These are phyloP conservation scores for Onchidella celtica DNA, from an alignment of 2,888 invertebrate genomes.

Conservation along the genomic window DNA sequence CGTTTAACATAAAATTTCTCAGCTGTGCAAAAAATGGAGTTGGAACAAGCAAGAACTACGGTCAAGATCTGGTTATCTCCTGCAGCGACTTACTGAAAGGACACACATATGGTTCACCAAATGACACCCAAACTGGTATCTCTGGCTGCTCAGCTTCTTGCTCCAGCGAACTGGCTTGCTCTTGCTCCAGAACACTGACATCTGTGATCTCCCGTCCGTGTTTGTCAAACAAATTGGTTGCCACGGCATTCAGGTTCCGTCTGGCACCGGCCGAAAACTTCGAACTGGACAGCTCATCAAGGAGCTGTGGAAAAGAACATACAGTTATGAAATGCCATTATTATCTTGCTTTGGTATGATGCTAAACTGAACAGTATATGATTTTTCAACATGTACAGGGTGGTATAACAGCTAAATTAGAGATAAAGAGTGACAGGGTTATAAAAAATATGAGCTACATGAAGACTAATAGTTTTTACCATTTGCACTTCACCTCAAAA, in stretches of 20 bases:
- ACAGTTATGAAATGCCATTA: not conserved
- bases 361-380: too few species aligned
- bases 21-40: too few species aligned
- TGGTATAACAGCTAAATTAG: too few species aligned
- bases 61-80: too few species aligned
- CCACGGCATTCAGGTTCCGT: slow-evolving; percentile 72
- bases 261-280: slow-evolving; percentile 60
- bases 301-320: slow-evolving; percentile 63
- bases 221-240: slow-evolving; percentile 74
- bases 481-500: too few species aligned
- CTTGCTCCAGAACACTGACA: slow-evolving; percentile 68
- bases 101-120: slow-evolving; percentile 77
- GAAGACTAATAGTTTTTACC: too few species aligned
- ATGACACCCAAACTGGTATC: slow-evolving; percentile 75
- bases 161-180: slow-evolving; percentile 58
- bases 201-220: slow-evolving; percentile 74
- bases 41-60: too few species aligned
- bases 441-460: too few species aligned
- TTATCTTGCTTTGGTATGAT: too few species aligned
- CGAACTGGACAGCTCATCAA: slow-evolving; percentile 73
- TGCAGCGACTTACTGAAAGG: slow-evolving; percentile 76
- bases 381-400: too few species aligned
- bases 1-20: too few species aligned
- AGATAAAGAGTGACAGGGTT: too few species aligned
- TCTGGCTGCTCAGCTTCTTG: slow-evolving; percentile 63